phyloP scores from a whole-genome alignment of 1,140 invertebrate species.

The Drosophila biarmipes region DNA sequence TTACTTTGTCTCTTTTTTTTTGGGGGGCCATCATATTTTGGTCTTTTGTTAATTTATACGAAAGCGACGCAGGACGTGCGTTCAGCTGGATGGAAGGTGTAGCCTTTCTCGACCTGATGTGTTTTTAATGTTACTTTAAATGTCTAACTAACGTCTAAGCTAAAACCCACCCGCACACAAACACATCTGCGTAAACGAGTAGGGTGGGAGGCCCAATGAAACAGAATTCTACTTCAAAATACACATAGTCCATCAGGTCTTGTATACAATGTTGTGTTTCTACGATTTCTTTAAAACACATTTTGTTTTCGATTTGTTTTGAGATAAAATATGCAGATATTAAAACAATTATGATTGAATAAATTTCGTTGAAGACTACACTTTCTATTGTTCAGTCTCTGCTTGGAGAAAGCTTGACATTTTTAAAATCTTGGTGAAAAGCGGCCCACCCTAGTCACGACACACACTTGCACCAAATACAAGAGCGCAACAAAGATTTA shows the following conservation, averaged over 20 bases:
- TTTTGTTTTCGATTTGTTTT: neutral
- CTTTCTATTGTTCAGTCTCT: too few relatives aligned
- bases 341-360: neutral
- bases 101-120: slow-evolving; percentile 50
- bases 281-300: neutral
- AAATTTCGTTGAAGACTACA: neutral
- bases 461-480: slow-evolving; percentile 5
- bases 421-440: neutral
- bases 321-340: neutral
- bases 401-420: too few relatives aligned
- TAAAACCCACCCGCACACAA: slow-evolving; percentile 17
- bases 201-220: slow-evolving; percentile 4
- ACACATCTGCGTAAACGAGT: neutral
- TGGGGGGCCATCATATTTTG: slow-evolving; percentile 1
- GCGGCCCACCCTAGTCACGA: slow-evolving; percentile 6
- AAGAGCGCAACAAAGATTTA: slow-evolving; percentile 44
- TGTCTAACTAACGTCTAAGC: slow-evolving; percentile 70
- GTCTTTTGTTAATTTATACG: slow-evolving; percentile 41
- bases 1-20: slow-evolving; percentile 26
- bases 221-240: neutral
- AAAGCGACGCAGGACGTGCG: slow-evolving; percentile 4
- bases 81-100: slow-evolving; percentile 19
- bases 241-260: neutral
- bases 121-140: slow-evolving; percentile 79
- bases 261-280: neutral